Evolutionary conservation across 2,113 vertebrate species (phyloP), one percentile per base, ranked within the genome.

Genomic region (Sciurus niger): DNA sequence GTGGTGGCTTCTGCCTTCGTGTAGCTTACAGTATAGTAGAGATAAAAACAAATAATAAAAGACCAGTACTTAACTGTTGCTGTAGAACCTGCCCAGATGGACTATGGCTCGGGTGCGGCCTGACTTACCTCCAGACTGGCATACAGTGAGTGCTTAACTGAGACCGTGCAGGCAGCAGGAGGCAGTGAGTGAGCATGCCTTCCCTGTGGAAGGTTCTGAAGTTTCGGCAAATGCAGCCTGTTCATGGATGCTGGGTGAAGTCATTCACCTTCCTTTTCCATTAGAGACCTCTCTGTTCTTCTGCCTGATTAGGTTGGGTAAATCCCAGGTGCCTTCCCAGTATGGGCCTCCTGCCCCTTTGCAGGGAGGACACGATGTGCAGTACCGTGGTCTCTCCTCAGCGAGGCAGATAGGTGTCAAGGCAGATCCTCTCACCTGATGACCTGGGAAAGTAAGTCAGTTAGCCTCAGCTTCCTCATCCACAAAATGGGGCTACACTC

Each of bases 401-500:
- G 34, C 20, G 40, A 22, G 82, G 55, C 16, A 55, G 17, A 28
- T n/a, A 55, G 17, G 24, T n/a, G n/a, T 58, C 72, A 40, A 22
- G 18, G 78, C 43, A 46, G 43, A 34, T 60, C 43, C 14, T 7
- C 16, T 82, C 13, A 0, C 46, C 78, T 53, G 55, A 37, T 89
- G 28, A 0, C 22, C 0, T 22, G 7, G 58, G 37, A 63, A 24
- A 53, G 18, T 24, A 28, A 76, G 34, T 93, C n/a, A 28, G 28
- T 48, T 16, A 79, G 34, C 46, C 40, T 91, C 48, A 11, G 76
- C 34, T 85, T 94, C 96, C 43, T 67, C 37, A 18, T 84, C 63
- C 16, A 10, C 10, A 43, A 22, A 82, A 28, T 40, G 78, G 48
- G 9, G 9, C 32, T 37, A 8, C 9, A 16, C 22, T 58, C 40